These are phyloP conservation scores for Anoncus sp. DNA, from an alignment of 2,888 invertebrate species.

Conservation along the genomic window DNA sequence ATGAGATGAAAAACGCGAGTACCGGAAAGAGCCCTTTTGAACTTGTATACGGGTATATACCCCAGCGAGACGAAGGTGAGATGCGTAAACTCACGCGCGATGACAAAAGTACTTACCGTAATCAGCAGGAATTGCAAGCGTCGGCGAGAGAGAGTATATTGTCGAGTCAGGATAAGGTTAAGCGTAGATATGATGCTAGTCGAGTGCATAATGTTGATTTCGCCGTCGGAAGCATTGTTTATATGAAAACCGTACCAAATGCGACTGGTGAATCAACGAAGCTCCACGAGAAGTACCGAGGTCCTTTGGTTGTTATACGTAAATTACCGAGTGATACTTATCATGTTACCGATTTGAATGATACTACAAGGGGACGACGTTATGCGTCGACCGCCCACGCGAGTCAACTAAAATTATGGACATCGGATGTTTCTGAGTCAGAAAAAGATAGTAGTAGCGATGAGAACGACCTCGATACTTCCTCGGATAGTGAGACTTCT, in stretches of 20 bases:
- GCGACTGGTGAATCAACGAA: slow-evolving; percentile 43
- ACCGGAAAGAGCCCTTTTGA: too few species aligned
- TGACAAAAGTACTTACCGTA: background rate
- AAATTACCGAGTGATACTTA: slow-evolving; percentile 6
- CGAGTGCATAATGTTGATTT: slow-evolving; percentile 11
- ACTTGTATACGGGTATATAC: slow-evolving; percentile 51
- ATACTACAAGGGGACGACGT: background rate
- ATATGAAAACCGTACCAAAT: slow-evolving; percentile 12
- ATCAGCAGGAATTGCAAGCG: slow-evolving; percentile 10
- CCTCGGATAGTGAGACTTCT: too few species aligned
- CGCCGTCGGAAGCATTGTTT: slow-evolving; percentile 26
- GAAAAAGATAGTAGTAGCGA: too few species aligned
- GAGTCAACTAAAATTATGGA: slow-evolving; percentile 52
- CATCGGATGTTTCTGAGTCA: too few species aligned
- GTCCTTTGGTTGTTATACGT: background rate
- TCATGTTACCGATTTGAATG: background rate
- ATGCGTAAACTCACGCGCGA: background rate
- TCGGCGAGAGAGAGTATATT: too few species aligned
- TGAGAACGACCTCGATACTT: background rate
- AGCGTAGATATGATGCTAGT: slow-evolving; percentile 6
- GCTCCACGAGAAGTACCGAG: slow-evolving; percentile 9
- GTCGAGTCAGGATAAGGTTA: too few species aligned
- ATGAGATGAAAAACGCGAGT: too few species aligned
- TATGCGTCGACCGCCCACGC: slow-evolving; percentile 48
- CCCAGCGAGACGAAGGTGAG: background rate